Base-by-base conservation (phyloP, 1,140 invertebrate species). In the Globodera rostochiensis region DNA sequence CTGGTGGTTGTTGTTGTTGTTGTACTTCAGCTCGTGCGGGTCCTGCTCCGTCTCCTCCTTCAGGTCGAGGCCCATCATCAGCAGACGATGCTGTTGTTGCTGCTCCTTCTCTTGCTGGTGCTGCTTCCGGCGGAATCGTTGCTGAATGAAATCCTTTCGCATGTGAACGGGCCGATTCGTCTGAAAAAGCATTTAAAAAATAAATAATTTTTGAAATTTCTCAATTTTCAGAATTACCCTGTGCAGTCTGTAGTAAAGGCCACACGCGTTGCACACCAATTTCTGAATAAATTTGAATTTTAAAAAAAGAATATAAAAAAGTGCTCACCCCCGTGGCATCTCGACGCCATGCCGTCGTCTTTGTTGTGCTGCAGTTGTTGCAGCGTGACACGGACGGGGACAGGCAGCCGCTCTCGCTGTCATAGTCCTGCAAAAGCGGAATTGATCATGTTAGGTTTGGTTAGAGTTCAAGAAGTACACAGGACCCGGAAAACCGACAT, bases 221-320 rank as follows among this genome's bases (percentile, higher is more conserved):
- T 15, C 25, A n/a, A 46, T 36, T 67, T 11, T 13, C 3, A 25
- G 0, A 74, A 81, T 73, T 74, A 90, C 89, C 74, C 84, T 85
- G 78, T 89, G 88, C 19, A 89, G 82, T 73, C 88, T 60, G 78
- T 83, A 89, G 74, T 89, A 89, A 45, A 89, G 82, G 15, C 88
- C 88, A 73, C 88, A 89, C 0, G 89, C 89, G 73, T 89, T 89
- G 76, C 88, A 89, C 11, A 89, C 88, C 49, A 89, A 79, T 73
- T 81, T 81, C 11, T 64, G 57, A n/a, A 64, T 15, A 53, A 53
- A 53, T 53, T 19, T 19, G 86, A 84, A 9, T 64, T 47, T 21
- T 6, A n/a, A 73, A 73, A 73, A 49, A 73, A 4, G n/a, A 13
- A 73, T 15, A 19, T 4, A 73, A 49, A 15, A 21, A 73, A 3